Conservation (phyloP, 92 coral and sea anemone species). For the Porites cylindrica region DNA sequence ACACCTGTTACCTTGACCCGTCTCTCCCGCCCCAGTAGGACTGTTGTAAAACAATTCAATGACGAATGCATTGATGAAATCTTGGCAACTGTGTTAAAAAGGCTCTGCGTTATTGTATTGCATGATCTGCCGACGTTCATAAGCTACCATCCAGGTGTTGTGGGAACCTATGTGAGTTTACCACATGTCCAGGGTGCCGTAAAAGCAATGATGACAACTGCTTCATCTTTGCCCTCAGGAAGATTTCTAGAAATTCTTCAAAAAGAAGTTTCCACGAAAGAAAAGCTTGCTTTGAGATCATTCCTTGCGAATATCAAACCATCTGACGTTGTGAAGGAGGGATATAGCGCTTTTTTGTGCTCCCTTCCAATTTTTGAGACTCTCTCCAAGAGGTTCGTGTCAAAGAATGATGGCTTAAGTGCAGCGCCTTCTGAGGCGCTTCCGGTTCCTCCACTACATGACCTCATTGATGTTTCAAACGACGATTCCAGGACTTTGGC, state of each 20-base stretch:
- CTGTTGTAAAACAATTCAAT: constrained; percentile 29
- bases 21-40: constrained; percentile 53
- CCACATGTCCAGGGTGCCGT: constrained; percentile 64
- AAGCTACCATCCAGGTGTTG: constrained; percentile 53
- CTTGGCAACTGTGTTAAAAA: constrained; percentile 18
- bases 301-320: constrained; percentile 34
- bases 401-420: not conserved
- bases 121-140: constrained; percentile 52
- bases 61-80: constrained; percentile 27
- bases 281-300: constrained; percentile 49
- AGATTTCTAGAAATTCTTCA: not conserved
- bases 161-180: constrained; percentile 55
- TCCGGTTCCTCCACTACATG: constrained; percentile 32
- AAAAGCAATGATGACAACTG: constrained; percentile 41
- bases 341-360: not conserved
- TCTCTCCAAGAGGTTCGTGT: constrained; percentile 7
- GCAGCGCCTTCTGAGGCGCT: constrained; percentile 59
- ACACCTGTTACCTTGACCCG: constrained; percentile 49
- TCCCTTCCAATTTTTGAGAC: constrained; percentile 72
- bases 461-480: constrained; percentile 58
- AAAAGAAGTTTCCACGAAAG: not conserved
- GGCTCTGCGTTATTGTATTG: constrained; percentile 64
- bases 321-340: not conserved
- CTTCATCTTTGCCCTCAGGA: not conserved
- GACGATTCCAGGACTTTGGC: constrained; percentile 58